Percentiles rank a stretch among this genome's conserved stretches.
Evolutionary conservation across 35 echinoderm and acorn worm species (phyloP).

Genomic region (Ophioderma brevispina): DNA sequence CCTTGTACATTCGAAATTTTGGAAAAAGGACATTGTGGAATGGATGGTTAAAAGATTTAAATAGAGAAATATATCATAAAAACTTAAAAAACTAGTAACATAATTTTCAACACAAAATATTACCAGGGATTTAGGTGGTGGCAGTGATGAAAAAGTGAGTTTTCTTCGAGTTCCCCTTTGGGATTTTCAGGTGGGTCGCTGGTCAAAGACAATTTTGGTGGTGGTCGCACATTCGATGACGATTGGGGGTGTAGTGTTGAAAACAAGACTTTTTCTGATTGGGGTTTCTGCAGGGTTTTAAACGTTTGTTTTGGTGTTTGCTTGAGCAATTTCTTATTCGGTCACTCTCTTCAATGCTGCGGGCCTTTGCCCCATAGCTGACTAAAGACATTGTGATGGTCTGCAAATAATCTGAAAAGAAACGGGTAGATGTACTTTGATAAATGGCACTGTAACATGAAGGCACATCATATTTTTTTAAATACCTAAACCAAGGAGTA

Average conservation of each 20-base stretch:
- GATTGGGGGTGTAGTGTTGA: background rate
- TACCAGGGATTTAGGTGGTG: background rate
- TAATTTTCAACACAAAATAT: background rate
- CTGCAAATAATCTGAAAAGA: no score
- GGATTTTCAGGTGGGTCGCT: background rate
- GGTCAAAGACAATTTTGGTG: background rate
- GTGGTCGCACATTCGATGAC: no score
- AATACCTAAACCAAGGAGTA: no score
- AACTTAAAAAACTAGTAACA: no score
- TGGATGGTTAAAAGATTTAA: no score
- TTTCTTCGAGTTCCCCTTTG: background rate
- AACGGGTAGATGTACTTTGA: no score
- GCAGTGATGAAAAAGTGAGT: background rate
- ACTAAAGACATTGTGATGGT: background rate
- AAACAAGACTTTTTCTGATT: background rate
- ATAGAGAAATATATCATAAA: no score
- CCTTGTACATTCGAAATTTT: no score
- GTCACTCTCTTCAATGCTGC: background rate
- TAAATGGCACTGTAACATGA: no score
- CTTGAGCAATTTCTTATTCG: background rate
- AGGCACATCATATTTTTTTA: no score
- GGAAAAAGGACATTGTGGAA: no score
- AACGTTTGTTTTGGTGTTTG: background rate
- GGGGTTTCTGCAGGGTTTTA: background rate
- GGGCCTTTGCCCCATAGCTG: background rate